phyloP scores from a whole-genome alignment of 2,888 invertebrate species.

The Plebejus melissa region DNA sequence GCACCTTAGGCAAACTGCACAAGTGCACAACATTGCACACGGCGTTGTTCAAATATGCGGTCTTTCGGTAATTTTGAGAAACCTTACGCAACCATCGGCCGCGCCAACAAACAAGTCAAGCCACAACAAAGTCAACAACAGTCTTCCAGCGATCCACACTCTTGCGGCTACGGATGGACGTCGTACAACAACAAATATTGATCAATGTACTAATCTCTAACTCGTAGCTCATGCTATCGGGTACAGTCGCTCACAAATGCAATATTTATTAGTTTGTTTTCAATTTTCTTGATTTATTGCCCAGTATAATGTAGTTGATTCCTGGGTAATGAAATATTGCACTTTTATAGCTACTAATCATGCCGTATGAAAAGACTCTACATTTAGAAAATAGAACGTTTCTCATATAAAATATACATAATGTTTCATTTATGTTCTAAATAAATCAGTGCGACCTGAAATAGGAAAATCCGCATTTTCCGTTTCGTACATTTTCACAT shows the following conservation, averaged over 20 bases:
- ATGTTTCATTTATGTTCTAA: not conserved
- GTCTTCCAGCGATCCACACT: conserved; percentile 19
- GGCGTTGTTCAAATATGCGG: conserved; percentile 27
- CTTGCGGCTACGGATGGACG: not conserved
- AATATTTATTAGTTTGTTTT: conserved; percentile 3
- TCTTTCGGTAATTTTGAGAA: conserved; percentile 40
- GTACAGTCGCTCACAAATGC: not conserved
- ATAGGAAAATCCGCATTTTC: conserved; percentile 11
- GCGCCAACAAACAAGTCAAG: conserved; percentile 33
- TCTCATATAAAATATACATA: not conserved
- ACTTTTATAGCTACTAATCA: not conserved
- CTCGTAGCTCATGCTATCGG: conserved; percentile 13
- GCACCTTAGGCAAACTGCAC: not conserved
- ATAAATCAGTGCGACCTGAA: not conserved
- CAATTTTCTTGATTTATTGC: not conserved
- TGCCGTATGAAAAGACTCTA: not conserved
- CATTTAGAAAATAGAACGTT: not conserved
- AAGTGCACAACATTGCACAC: not conserved
- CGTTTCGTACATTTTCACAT: not conserved
- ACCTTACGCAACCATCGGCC: conserved; percentile 42
- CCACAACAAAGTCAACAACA: conserved; percentile 34
- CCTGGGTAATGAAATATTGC: not conserved
- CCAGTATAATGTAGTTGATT: not conserved
- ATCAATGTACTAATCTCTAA: conserved; percentile 24
- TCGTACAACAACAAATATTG: conserved; percentile 23